These are phyloP conservation scores for Gari tellinella DNA, from an alignment of 2,888 invertebrate genomes.

Conservation along the genomic window DNA sequence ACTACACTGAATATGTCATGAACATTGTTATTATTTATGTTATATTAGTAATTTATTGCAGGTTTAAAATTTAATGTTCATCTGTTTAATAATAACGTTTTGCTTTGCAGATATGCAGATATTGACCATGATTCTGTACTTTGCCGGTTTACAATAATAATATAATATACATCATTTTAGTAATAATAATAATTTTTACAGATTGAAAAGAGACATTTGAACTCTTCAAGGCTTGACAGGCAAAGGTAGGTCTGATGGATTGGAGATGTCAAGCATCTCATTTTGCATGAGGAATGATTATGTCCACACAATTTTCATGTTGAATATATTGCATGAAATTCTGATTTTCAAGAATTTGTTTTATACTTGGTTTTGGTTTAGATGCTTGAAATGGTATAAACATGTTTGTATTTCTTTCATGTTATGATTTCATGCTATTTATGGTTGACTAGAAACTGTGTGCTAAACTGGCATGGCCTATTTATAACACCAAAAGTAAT, in stretches of 20 bases:
- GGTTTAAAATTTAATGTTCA: too few relatives aligned
- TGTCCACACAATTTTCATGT: conserved; percentile 68
- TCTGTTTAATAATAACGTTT: too few relatives aligned
- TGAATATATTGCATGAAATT: conserved; percentile 67
- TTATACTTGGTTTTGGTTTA: conserved; percentile 69
- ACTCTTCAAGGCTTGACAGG: conserved; percentile 43
- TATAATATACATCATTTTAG: too few relatives aligned
- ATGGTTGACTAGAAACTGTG: conserved; percentile 67
- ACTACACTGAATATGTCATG: too few relatives aligned
- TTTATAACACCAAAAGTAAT: conserved; percentile 64
- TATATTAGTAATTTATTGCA: too few relatives aligned
- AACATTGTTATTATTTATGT: too few relatives aligned
- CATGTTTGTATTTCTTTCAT: conserved; percentile 65
- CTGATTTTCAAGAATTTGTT: conserved; percentile 67
- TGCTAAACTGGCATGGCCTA: conserved; percentile 69
- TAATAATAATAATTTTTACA: conserved; percentile 32
- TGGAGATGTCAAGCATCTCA: conserved; percentile 63
- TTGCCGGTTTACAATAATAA: conserved; percentile 13
- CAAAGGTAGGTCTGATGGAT: conserved; percentile 62
- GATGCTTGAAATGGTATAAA: conserved; percentile 68
- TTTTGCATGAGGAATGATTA: conserved; percentile 68
- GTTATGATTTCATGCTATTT: conserved; percentile 68
- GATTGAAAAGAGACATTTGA: conserved; percentile 60
- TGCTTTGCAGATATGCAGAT: too few relatives aligned
- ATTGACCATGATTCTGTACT: too few relatives aligned